Percentiles rank a stretch among this genome's conserved stretches.
Conservation (phyloP, 2,797 vertebrate genomes). For the Siniperca scherzeri region DNA sequence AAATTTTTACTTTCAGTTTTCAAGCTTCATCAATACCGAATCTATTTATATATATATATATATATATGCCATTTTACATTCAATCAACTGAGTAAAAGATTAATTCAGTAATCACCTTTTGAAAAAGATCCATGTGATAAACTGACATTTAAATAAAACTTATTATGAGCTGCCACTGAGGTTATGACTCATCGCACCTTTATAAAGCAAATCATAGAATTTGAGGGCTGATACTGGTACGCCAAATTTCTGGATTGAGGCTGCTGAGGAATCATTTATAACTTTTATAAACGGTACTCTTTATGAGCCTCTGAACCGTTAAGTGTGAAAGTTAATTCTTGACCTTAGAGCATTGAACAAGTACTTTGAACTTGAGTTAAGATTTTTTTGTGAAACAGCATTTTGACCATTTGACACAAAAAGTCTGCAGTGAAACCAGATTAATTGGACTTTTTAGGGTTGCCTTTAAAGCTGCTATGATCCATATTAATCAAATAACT, state of each 20-base stretch:
- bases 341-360: not conserved
- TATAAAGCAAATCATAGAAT: not conserved
- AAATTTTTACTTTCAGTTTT: not conserved
- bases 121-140: not conserved
- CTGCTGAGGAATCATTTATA: not conserved
- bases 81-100: not conserved
- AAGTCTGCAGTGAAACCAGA: not conserved
- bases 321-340: not conserved
- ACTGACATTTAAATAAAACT: not conserved
- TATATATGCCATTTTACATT: not conserved
- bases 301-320: too few relatives aligned
- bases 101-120: not conserved
- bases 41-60: too few relatives aligned
- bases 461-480: not conserved
- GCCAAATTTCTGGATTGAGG: not conserved
- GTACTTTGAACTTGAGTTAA: not conserved
- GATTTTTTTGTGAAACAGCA: not conserved
- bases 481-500: slow-evolving; percentile 1
- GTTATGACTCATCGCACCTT: not conserved
- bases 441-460: not conserved
- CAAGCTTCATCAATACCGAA: not conserved
- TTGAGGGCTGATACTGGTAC: not conserved
- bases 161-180: not conserved
- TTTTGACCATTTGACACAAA: not conserved
- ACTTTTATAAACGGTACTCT: not conserved